Base-by-base conservation (phyloP, 2,888 invertebrate genomes). In the Belgica antarctica region DNA sequence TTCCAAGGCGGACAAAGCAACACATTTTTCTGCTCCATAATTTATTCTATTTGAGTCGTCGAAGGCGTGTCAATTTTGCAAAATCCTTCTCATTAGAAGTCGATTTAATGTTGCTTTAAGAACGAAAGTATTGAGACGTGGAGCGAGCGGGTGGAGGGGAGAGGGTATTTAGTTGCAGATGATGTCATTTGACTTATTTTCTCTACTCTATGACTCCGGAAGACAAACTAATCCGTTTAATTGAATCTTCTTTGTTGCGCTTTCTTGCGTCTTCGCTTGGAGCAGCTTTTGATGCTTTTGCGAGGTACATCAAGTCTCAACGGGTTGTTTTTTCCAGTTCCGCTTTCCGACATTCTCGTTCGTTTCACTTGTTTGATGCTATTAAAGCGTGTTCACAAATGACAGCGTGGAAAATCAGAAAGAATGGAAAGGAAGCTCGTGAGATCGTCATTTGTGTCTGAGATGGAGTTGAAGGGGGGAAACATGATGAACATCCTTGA, bases 321-420 rank as follows among this genome's bases (percentile, higher is more conserved):
- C 41, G 41, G 41, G 41, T n/a, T 41, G 41, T 41, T 41, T 41
- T 41, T 15, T 12, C 10, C 41, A n/a, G n/a, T 41, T 41, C 41
- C 41, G 41, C 41, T 41, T n/a, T 41, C 41, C 41, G 41, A 41
- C 41, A 41, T 41, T n/a, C 41, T 41, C 41, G 41, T 41, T 41
- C 41, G 15, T 41, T 41, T 41, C 41, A 41, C 41, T 41, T 41
- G 41, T 41, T 41, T 41, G 41, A 41, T 41, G 41, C 15, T 15
- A 41, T 41, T 41, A 41, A 41, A 41, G n/a, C 41, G 15, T 41
- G n/a, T 41, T 41, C 41, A 15, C 12, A 41, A 41, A 41, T n/a
- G 41, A 41, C 41, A 41, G 41, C 41, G 41, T 2, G 12, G 7
- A 12, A 7, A 34, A 41, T 12, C 12, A 41, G 3, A 15, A 41